Conservation (phyloP, 2,888 invertebrate genomes). For the Omphaloscelis lunosa region DNA sequence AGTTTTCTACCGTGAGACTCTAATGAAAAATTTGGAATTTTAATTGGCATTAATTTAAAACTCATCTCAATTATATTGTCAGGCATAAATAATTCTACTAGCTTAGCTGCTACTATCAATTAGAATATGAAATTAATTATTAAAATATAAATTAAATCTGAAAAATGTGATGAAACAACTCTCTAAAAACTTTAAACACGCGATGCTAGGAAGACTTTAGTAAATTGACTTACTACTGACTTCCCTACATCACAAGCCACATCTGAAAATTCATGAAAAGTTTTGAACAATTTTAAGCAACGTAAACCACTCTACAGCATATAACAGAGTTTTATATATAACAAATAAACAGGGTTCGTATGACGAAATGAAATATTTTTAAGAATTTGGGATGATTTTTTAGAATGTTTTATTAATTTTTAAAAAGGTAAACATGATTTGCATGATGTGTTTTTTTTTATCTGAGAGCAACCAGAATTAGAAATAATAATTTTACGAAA, state of each 20-base stretch:
- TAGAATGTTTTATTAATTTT: not conserved
- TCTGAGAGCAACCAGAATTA: not conserved
- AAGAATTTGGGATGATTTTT: constrained; percentile 12
- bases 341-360: constrained; percentile 16
- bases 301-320: constrained; percentile 31
- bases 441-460: not conserved
- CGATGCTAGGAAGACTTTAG: not conserved
- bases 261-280: constrained; percentile 51
- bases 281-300: constrained; percentile 47
- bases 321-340: constrained; percentile 6
- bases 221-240: constrained; percentile 41
- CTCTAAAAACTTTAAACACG: not conserved
- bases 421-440: too few relatives aligned
- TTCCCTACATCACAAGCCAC: constrained; percentile 11
- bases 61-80: not conserved
- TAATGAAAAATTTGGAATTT: not conserved
- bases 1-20: not conserved
- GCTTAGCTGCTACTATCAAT: too few relatives aligned
- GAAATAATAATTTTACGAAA: not conserved
- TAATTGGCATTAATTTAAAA: not conserved
- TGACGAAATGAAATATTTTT: constrained; percentile 21
- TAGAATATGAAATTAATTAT: not conserved
- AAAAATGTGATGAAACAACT: not conserved
- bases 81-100: not conserved
- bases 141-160: not conserved